Percentiles rank a stretch among this genome's conserved stretches.
These are phyloP conservation scores for Sarcophaga subvicina DNA, from an alignment of 2,888 invertebrate genomes.

Conservation along the genomic window DNA sequence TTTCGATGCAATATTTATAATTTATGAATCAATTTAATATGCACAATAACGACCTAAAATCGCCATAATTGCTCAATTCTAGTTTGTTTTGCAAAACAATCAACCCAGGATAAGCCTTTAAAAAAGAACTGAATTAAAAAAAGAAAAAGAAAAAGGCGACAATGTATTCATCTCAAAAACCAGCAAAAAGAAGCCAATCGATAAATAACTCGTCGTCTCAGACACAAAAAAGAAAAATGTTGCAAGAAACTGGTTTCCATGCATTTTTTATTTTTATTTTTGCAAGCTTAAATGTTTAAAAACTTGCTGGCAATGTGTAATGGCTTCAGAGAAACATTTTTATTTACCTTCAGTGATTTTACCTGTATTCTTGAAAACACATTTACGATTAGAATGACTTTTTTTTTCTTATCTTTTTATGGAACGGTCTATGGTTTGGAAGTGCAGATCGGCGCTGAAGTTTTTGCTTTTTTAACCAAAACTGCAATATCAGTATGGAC, in stretches of 20 bases:
- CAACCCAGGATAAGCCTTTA: background rate
- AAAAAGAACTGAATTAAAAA: background rate
- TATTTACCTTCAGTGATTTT: constrained; percentile 16
- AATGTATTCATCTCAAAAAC: background rate
- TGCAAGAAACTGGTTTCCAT: constrained; percentile 44
- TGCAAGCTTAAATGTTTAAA: constrained; percentile 28
- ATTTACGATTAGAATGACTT: constrained; percentile 9
- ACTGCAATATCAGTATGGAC: constrained; percentile 27
- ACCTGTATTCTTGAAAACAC: background rate
- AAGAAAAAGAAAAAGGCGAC: background rate
- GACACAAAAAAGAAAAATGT: constrained; percentile 10
- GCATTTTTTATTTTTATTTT: constrained; percentile 15
- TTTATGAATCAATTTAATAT: constrained; percentile 67
- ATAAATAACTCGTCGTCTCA: constrained; percentile 58
- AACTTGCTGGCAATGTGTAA: constrained; percentile 28
- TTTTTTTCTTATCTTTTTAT: constrained; percentile 7
- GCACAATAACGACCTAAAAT: constrained; percentile 69
- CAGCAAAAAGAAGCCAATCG: constrained; percentile 56
- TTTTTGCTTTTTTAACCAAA: constrained; percentile 26
- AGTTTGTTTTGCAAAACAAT: constrained; percentile 40
- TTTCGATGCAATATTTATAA: constrained; percentile 55
- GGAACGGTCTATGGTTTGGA: constrained; percentile 10
- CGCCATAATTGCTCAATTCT: constrained; percentile 69
- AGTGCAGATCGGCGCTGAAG: background rate
- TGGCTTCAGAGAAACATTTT: background rate